These are phyloP conservation scores for Dendrolimus pini DNA, from an alignment of 2,888 invertebrate species.

Conservation along the genomic window DNA sequence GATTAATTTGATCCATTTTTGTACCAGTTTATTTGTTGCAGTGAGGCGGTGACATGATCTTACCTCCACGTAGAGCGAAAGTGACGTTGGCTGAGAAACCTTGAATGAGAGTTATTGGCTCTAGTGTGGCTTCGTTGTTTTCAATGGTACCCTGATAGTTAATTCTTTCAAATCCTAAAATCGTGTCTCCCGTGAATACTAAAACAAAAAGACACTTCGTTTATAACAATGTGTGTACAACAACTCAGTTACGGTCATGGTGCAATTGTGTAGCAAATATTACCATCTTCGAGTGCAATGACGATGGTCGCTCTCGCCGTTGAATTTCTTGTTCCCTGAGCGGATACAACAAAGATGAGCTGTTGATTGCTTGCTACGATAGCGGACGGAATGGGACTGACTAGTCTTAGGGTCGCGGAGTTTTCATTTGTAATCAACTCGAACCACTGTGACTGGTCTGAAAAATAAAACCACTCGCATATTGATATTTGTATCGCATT, in stretches of 20 bases:
- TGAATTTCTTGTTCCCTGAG: constrained; percentile 1
- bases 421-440: constrained; percentile 12
- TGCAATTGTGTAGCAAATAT: not conserved
- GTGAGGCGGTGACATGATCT: not conserved
- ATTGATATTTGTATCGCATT: too few relatives aligned
- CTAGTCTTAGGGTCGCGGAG: constrained; percentile 11
- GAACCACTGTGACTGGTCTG: constrained; percentile 5
- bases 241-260: too few relatives aligned
- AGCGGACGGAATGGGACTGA: constrained; percentile 20
- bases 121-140: constrained; percentile 11
- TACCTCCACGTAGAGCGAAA: constrained; percentile 26
- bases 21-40: too few relatives aligned
- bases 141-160: constrained; percentile 24
- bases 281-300: not conserved
- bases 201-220: not conserved
- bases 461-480: not conserved
- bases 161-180: constrained; percentile 23
- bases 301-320: not conserved
- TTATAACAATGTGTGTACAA: too few relatives aligned
- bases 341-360: not conserved
- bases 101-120: constrained; percentile 22
- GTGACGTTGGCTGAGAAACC: constrained; percentile 24
- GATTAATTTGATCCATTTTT: not conserved
- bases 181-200: constrained; percentile 10
- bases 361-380: constrained; percentile 9